Evolutionary conservation across 23 tunicate species (phyloP).

Genomic region (Halocynthia roretzi): DNA sequence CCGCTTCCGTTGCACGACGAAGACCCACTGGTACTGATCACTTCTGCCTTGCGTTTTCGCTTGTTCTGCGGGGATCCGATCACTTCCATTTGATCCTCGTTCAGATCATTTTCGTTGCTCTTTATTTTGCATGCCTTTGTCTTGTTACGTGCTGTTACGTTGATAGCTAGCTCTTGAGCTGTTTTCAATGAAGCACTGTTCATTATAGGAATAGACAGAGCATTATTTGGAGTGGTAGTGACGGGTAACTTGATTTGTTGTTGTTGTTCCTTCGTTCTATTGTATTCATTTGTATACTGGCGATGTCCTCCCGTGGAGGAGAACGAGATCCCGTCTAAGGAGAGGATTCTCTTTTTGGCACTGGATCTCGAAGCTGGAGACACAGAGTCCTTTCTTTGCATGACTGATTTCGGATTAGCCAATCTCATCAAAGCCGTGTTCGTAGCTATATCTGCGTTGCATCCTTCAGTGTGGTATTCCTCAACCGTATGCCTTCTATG

Average conservation of each 20-base stretch:
- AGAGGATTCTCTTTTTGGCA: conserved; percentile 42
- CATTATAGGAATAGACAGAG: too few relatives aligned
- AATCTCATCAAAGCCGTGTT: conserved; percentile 1
- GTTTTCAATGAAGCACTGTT: not conserved
- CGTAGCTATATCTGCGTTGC: not conserved
- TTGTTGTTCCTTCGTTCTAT: not conserved
- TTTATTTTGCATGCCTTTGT: conserved; percentile 18
- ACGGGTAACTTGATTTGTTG: too few relatives aligned
- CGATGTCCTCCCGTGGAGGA: conserved; percentile 42
- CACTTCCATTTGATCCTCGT: not conserved
- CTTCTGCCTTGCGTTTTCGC: conserved; percentile 21
- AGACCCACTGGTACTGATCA: not conserved
- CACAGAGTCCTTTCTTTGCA: conserved; percentile 13
- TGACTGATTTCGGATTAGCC: conserved; percentile 6
- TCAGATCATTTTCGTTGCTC: conserved; percentile 10
- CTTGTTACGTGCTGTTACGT: not conserved
- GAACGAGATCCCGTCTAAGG: conserved; percentile 80
- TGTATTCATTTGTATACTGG: conserved; percentile 14
- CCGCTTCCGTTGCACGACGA: not conserved
- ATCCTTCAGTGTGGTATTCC: conserved; percentile 2
- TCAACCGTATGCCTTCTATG: conserved; percentile 36
- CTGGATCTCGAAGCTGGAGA: conserved; percentile 6
- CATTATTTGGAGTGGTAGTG: not conserved
- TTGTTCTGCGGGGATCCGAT: conserved; percentile 28
- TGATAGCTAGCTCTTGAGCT: not conserved